These are phyloP conservation scores for Tetrao urogallus DNA, from an alignment of 2,113 vertebrate genomes.

Conservation along the genomic window DNA sequence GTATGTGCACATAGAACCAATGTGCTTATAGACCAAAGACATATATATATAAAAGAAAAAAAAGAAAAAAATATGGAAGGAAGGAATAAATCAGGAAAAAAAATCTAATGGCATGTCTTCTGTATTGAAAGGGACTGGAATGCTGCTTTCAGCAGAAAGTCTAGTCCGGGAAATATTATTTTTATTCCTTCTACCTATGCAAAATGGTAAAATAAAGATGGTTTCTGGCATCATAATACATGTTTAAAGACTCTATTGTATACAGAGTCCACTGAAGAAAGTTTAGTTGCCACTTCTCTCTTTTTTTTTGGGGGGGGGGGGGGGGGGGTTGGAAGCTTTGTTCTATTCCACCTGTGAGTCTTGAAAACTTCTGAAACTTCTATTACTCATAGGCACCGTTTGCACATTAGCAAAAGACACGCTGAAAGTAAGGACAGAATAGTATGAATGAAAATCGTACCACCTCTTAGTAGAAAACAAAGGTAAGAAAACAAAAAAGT, in stretches of 20 bases:
- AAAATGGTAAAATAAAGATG: slow-evolving; percentile 40
- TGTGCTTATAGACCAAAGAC: slow-evolving; percentile 69
- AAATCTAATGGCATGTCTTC: neutral
- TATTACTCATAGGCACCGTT: neutral
- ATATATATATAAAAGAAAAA: neutral
- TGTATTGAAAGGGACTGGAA: neutral
- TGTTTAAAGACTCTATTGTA: slow-evolving; percentile 10
- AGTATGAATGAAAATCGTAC: neutral
- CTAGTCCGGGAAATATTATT: neutral
- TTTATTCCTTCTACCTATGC: slow-evolving; percentile 56
- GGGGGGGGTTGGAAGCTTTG: neutral
- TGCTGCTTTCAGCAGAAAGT: neutral
- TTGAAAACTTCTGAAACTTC: slow-evolving; percentile 14
- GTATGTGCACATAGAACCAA: slow-evolving; percentile 23
- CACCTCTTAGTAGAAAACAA: neutral
- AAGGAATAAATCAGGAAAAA: neutral
- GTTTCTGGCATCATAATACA: neutral
- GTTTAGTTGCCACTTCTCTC: slow-evolving; percentile 19
- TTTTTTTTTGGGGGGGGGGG: neutral
- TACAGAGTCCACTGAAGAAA: slow-evolving; percentile 15
- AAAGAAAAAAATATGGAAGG: neutral
- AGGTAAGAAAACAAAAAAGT: neutral
- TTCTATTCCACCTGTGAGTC: neutral
- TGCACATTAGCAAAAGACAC: neutral
- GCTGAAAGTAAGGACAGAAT: neutral